phyloP scores from a whole-genome alignment of 2,797 vertebrate genomes.

The Chelmon rostratus region DNA sequence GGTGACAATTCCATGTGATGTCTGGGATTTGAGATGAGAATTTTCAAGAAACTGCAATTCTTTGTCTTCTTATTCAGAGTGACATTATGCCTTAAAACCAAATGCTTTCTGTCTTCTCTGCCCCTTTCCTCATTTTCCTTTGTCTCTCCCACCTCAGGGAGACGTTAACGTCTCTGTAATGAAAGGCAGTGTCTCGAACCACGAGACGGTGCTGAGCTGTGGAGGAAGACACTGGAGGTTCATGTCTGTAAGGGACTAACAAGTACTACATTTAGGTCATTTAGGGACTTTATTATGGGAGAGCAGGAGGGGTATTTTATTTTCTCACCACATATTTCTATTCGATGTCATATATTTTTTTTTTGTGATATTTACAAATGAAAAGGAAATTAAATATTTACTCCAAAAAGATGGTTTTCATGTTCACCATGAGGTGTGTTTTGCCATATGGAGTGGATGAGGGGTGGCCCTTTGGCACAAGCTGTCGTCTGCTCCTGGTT shows the following conservation, averaged over 20 bases:
- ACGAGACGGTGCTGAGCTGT: slow-evolving; percentile 1
- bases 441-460: background rate
- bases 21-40: slow-evolving; percentile 13
- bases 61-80: slow-evolving; percentile 20
- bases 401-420: background rate
- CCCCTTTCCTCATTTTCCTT: slow-evolving; percentile 27
- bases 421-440: background rate
- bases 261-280: background rate
- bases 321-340: background rate
- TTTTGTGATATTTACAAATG: background rate
- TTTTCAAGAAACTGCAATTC: background rate
- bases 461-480: background rate
- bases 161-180: slow-evolving; percentile 21
- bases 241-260: background rate
- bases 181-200: slow-evolving; percentile 30
- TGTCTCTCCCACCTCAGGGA: slow-evolving; percentile 29
- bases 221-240: slow-evolving; percentile 1
- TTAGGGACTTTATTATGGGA: background rate
- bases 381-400: background rate
- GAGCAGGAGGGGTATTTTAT: background rate
- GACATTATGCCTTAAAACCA: slow-evolving; percentile 19
- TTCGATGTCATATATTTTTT: background rate
- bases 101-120: slow-evolving; percentile 13
- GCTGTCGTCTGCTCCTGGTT: background rate
- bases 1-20: slow-evolving; percentile 7